These are phyloP conservation scores for Diadophis punctatus DNA, from an alignment of 2,113 vertebrate genomes.

Conservation along the genomic window DNA sequence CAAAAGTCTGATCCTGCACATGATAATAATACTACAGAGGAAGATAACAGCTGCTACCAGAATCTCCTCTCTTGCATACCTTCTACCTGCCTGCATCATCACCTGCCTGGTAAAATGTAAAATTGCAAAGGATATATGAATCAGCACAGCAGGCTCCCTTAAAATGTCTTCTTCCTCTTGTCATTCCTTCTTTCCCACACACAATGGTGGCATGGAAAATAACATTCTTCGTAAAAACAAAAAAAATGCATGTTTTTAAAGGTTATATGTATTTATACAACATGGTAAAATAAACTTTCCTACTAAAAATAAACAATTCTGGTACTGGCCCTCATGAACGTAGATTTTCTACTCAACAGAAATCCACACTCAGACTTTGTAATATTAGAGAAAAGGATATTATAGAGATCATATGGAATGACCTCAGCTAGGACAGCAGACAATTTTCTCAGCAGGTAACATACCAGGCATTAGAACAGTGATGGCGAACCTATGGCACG, in stretches of 20 bases:
- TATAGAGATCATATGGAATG: not conserved
- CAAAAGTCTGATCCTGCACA: not conserved
- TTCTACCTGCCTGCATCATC: not conserved
- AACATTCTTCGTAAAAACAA: not conserved
- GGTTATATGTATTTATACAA: not conserved
- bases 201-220: not conserved
- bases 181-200: not conserved
- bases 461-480: too few relatives aligned
- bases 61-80: not conserved
- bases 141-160: not conserved
- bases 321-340: not conserved
- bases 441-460: slow-evolving; percentile 35
- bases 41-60: not conserved
- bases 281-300: not conserved
- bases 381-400: not conserved
- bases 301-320: not conserved
- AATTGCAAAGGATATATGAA: not conserved
- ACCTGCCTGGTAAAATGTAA: not conserved
- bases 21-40: not conserved
- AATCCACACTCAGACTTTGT: slow-evolving; percentile 3
- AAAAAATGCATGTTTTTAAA: not conserved
- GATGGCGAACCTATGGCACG: too few relatives aligned
- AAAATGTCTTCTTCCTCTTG: not conserved
- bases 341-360: not conserved
- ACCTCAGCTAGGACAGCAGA: slow-evolving; percentile 7